A percentile compares a stretch with the other conserved stretches of the same genome.
Conservation (phyloP, 92 coral and sea anemone genomes). For the Umimayanthus chanpuru region DNA sequence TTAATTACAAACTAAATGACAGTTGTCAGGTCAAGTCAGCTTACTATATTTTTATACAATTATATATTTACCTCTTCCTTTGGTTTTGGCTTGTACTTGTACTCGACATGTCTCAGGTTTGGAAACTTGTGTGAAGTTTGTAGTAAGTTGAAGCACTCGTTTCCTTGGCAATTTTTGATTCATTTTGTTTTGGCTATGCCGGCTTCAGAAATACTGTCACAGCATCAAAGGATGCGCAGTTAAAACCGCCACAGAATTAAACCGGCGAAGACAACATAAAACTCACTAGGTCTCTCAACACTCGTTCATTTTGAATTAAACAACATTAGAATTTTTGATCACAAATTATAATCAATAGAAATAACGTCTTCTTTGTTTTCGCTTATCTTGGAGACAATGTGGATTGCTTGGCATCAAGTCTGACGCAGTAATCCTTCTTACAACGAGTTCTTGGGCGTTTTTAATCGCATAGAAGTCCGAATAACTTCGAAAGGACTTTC, state of each 20-base stretch:
- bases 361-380: constrained; percentile 16
- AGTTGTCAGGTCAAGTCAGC: background rate
- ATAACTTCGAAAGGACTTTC: background rate
- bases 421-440: background rate
- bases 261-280: background rate
- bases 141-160: constrained; percentile 16
- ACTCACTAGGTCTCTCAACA: background rate
- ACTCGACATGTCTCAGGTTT: constrained; percentile 12
- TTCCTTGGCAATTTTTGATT: constrained; percentile 25
- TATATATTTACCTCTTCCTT: constrained; percentile 23
- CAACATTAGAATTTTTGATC: background rate
- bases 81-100: constrained; percentile 8
- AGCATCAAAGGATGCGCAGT: background rate
- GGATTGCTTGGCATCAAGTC: constrained; percentile 2
- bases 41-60: too few species aligned
- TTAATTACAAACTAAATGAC: too few species aligned
- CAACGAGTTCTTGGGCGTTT: constrained; percentile 9
- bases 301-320: background rate
- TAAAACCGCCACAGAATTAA: background rate
- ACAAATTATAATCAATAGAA: background rate
- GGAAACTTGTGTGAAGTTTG: constrained; percentile 41
- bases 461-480: constrained; percentile 15
- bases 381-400: background rate
- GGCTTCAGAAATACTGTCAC: background rate
- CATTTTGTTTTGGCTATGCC: background rate